phyloP scores from a whole-genome alignment of 2,113 vertebrate genomes.

The Dipodomys spectabilis region DNA sequence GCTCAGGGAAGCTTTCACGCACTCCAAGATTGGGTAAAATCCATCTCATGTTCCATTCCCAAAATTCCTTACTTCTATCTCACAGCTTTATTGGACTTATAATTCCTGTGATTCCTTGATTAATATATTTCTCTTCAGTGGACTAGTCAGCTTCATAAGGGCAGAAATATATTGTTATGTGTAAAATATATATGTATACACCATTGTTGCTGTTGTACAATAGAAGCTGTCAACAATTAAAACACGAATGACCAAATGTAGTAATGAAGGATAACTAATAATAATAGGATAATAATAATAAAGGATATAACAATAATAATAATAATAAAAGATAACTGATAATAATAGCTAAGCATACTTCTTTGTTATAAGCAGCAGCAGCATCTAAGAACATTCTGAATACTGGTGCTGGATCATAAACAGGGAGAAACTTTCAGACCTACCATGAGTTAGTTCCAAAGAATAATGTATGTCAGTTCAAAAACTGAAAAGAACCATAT shows the following conservation, averaged over 20 bases:
- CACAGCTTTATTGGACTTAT: not conserved
- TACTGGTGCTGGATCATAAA: not conserved
- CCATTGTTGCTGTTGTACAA: not conserved
- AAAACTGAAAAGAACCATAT: constrained; percentile 9
- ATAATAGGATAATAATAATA: not conserved
- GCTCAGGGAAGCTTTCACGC: not conserved
- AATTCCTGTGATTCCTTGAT: constrained; percentile 16
- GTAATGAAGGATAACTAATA: not conserved
- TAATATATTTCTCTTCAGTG: not conserved
- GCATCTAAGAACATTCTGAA: not conserved
- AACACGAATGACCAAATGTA: not conserved
- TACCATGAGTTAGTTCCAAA: not conserved
- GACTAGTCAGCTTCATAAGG: not conserved
- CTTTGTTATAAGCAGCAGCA: not conserved
- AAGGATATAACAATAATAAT: not conserved
- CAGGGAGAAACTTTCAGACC: not conserved
- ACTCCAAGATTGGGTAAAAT: not conserved
- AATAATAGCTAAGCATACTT: not conserved
- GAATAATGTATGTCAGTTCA: no score
- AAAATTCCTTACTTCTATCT: not conserved
- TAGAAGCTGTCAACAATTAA: not conserved
- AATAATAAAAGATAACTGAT: not conserved
- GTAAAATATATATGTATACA: not conserved
- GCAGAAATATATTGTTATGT: not conserved
- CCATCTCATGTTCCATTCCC: not conserved